A percentile compares a stretch with the other conserved stretches of the same genome.
These are phyloP conservation scores for Rhynchonycteris naso DNA, from an alignment of 2,797 vertebrate species.

Conservation along the genomic window DNA sequence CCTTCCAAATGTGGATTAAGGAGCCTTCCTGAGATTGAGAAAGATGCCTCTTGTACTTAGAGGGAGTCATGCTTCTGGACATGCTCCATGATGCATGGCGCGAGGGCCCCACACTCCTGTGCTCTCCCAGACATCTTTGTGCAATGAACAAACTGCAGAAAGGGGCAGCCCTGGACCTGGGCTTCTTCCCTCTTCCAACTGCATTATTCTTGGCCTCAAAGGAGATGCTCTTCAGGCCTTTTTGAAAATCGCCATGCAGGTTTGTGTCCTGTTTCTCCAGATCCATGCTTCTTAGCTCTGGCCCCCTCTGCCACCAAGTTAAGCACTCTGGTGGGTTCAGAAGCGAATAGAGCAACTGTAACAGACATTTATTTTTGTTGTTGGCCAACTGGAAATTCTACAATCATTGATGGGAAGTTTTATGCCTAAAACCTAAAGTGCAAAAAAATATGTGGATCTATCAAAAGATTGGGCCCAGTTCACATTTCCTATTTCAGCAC, in stretches of 20 bases:
- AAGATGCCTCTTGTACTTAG: neutral
- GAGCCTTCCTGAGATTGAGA: neutral
- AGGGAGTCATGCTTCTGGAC: neutral
- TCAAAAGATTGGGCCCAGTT: neutral
- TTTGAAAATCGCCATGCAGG: neutral
- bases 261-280: neutral
- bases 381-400: neutral
- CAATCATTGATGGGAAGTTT: neutral
- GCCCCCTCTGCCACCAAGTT: neutral
- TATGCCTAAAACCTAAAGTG: neutral
- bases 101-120: too few relatives aligned
- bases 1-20: neutral
- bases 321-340: neutral
- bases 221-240: neutral
- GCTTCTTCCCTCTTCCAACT: neutral
- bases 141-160: neutral
- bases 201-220: neutral
- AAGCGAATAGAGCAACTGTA: neutral
- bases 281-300: neutral
- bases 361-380: neutral
- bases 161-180: too few relatives aligned
- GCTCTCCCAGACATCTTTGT: neutral
- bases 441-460: neutral
- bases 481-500: neutral
- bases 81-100: rapidly evolving